These are phyloP conservation scores for Narcine bancroftii DNA, from an alignment of 2,113 vertebrate species.

Conservation along the genomic window DNA sequence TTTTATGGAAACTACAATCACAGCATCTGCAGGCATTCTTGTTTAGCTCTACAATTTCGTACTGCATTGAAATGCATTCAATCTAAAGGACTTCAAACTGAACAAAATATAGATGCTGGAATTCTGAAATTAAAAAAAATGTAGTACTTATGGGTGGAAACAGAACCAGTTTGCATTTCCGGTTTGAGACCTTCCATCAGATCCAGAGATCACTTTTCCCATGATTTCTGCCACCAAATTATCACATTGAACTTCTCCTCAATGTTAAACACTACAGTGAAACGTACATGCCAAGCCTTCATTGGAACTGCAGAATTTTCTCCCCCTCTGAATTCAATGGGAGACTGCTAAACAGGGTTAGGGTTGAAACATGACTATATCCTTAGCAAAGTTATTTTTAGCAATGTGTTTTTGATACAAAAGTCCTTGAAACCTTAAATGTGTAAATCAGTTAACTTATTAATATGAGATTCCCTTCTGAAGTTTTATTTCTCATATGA, in stretches of 20 bases:
- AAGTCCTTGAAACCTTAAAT: not conserved
- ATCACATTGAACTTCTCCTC: not conserved
- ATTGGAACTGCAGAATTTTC: not conserved
- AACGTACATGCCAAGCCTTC: not conserved
- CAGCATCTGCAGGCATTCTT: too few species aligned
- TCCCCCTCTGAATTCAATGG: not conserved
- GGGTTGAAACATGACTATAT: not conserved
- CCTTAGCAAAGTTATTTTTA: not conserved
- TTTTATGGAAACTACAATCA: too few species aligned
- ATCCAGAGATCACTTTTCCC: too few species aligned
- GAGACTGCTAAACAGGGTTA: not conserved
- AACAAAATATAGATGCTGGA: too few species aligned
- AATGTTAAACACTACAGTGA: not conserved
- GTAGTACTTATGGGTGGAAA: too few species aligned
- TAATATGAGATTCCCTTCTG: too few species aligned
- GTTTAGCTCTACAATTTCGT: not conserved
- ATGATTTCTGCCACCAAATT: not conserved
- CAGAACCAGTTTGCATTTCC: too few species aligned
- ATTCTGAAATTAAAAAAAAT: too few species aligned
- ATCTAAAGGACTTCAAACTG: too few species aligned
- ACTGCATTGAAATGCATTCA: not conserved
- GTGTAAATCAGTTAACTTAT: not conserved
- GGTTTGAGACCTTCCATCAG: too few species aligned
- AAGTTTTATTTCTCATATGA: not conserved
- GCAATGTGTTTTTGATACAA: not conserved